Conservation (phyloP, 92 coral and sea anemone genomes). For the Actinernus sp. region DNA sequence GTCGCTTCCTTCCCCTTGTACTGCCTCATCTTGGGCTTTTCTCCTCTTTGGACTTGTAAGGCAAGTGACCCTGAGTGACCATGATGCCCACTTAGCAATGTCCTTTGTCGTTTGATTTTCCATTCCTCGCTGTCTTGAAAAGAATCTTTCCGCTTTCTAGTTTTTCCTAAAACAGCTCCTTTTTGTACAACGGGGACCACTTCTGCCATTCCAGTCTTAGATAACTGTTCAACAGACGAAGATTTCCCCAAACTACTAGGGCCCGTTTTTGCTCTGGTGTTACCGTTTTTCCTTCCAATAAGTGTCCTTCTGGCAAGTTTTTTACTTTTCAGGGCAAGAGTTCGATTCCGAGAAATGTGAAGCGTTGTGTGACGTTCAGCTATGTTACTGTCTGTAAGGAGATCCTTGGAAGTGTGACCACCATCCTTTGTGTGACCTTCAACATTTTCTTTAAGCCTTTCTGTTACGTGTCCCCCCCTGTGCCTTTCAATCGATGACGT, state of each 20-base stretch:
- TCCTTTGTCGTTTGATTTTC: not conserved
- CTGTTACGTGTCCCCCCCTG: too few species aligned
- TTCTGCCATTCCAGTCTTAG: too few species aligned
- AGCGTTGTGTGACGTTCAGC: not conserved
- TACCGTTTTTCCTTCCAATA: not conserved
- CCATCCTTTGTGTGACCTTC: too few species aligned
- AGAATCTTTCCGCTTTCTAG: not conserved
- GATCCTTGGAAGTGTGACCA: too few species aligned
- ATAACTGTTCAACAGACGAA: too few species aligned
- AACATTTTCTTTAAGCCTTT: too few species aligned
- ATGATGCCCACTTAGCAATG: not conserved
- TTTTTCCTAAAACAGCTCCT: too few species aligned
- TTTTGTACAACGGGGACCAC: too few species aligned
- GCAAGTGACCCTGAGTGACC: too few species aligned
- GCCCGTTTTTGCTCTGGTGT: too few species aligned
- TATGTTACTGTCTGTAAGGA: not conserved
- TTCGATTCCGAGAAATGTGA: not conserved
- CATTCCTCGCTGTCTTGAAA: not conserved
- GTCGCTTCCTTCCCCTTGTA: not conserved
- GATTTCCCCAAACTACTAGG: too few species aligned
- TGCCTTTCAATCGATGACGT: too few species aligned
- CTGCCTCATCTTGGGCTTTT: not conserved
- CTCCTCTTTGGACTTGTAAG: not conserved
- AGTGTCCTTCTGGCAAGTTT: not conserved
- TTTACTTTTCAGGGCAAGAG: not conserved